Percentiles rank a stretch among this genome's conserved stretches.
phyloP scores from a whole-genome alignment of 2,797 vertebrate genomes.

The Aphelocoma californica region DNA sequence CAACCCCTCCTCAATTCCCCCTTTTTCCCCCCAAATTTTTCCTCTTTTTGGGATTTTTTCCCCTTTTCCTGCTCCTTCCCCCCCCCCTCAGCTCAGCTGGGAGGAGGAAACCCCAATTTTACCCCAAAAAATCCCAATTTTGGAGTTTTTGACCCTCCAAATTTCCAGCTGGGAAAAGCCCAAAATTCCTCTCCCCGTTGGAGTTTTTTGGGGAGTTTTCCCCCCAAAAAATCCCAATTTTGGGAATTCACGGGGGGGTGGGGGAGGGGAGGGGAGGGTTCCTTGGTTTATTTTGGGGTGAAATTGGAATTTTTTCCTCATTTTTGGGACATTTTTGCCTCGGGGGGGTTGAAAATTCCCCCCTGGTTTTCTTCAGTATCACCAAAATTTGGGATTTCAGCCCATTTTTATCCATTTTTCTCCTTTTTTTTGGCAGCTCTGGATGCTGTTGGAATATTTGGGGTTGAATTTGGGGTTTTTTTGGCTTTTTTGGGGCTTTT shows the following conservation, averaged over 20 bases:
- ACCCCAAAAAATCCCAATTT: neutral
- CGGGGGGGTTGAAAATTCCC: neutral
- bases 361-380: too few species aligned
- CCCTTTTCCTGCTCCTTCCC: neutral
- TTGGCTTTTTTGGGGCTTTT: neutral
- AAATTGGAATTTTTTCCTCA: neutral
- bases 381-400: neutral
- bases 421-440: neutral
- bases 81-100: neutral
- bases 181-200: neutral
- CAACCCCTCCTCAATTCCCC: neutral
- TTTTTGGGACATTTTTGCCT: neutral
- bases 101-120: neutral
- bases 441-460: neutral
- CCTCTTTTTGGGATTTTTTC: neutral
- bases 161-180: neutral
- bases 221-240: neutral
- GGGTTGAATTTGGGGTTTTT: neutral
- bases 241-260: neutral
- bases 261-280: neutral
- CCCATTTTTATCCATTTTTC: neutral
- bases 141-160: too few species aligned
- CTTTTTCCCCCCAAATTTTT: neutral
- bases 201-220: neutral
- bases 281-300: neutral